phyloP scores from a whole-genome alignment of 2,797 vertebrate genomes.

The Poecilia picta region DNA sequence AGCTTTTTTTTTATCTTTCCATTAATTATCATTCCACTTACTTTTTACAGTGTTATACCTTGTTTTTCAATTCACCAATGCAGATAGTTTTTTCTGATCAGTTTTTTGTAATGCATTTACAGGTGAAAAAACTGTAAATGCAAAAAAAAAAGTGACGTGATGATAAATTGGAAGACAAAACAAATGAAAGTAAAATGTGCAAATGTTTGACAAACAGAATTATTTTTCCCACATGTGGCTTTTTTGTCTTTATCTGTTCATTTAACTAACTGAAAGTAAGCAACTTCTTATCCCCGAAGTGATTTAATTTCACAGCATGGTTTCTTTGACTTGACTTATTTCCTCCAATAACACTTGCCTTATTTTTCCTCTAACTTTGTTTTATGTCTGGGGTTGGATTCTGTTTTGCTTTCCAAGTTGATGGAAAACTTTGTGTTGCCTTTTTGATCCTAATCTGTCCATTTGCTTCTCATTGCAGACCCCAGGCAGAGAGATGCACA shows the following conservation, averaged over 20 bases:
- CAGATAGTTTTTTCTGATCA: background rate
- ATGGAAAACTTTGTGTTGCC: background rate
- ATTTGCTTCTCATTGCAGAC: conserved; percentile 33
- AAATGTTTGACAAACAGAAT: background rate
- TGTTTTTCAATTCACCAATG: background rate
- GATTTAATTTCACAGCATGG: background rate
- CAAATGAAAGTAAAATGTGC: background rate
- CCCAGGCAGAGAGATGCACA: conserved; percentile 76
- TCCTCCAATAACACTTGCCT: background rate
- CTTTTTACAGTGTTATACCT: background rate
- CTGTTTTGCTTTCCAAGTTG: conserved; percentile 1
- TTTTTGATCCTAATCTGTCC: background rate
- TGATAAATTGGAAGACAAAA: background rate
- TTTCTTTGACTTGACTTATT: too few relatives aligned
- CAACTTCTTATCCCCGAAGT: background rate
- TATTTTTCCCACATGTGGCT: background rate
- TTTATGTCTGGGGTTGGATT: conserved; percentile 12
- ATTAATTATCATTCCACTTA: background rate
- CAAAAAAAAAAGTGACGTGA: background rate
- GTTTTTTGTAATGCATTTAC: background rate
- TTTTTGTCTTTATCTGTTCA: background rate
- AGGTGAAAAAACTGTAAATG: background rate
- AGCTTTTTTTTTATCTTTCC: background rate
- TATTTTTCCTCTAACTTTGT: conserved; percentile 3
- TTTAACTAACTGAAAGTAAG: conserved; percentile 2